Percentiles rank a stretch among this genome's conserved stretches.
phyloP scores from a whole-genome alignment of 2,888 invertebrate species.

The Caenorhabditis sp. region DNA sequence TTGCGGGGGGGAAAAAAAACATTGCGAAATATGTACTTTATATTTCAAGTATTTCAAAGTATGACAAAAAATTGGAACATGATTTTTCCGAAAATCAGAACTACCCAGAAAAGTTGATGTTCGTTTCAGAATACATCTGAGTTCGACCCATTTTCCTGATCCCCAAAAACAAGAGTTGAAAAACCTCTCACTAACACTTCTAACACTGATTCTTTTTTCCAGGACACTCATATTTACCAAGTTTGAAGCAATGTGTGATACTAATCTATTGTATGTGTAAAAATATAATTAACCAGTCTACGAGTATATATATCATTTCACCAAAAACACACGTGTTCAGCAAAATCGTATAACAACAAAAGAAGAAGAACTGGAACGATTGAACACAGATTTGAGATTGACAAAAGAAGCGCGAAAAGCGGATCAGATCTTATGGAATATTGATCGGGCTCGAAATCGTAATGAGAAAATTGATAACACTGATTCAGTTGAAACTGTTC shows the following conservation, averaged over 20 bases:
- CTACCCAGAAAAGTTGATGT: no score
- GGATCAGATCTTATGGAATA: conserved; percentile 64
- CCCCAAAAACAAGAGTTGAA: no score
- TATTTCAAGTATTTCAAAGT: no score
- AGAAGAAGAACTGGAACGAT: conserved; percentile 81
- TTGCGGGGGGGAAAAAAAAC: no score
- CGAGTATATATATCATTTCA: background rate
- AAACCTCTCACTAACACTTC: conserved; percentile 16
- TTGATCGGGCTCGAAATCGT: conserved; percentile 46
- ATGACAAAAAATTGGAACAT: no score
- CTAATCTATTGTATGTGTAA: background rate
- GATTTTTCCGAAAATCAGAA: no score
- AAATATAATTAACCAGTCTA: conserved; percentile 1
- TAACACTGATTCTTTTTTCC: conserved; percentile 11
- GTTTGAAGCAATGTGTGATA: conserved; percentile 14
- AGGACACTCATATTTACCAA: conserved; percentile 42
- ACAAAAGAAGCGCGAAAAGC: conserved; percentile 64
- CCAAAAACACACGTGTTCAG: conserved; percentile 66
- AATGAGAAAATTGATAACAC: conserved; percentile 58
- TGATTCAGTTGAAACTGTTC: conserved; percentile 63
- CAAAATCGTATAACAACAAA: conserved; percentile 82
- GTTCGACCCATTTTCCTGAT: no score
- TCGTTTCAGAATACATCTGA: no score
- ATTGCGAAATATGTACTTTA: no score
- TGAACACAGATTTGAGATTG: conserved; percentile 61